Base-by-base conservation (phyloP, 2,113 vertebrate genomes). In the Ia io region DNA sequence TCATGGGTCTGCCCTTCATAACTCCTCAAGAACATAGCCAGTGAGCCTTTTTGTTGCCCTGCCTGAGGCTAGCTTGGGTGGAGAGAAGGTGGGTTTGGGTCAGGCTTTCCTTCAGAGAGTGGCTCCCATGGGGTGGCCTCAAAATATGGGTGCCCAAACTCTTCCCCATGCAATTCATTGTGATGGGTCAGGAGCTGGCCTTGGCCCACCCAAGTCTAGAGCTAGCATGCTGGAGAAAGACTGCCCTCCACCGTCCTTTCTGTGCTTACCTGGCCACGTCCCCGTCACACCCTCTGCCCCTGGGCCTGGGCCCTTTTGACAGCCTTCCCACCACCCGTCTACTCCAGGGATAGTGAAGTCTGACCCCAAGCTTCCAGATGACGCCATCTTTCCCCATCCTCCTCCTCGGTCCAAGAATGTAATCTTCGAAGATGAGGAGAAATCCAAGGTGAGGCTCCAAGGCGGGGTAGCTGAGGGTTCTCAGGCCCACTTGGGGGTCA, bases 371-470 rank as follows among this genome's bases (percentile, higher is more conserved):
- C 98, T 99, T 96, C 99, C 99, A 0, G 98, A 99, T 0, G 99
- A 99, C 0, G 98, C 98, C 53, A 95, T 98, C 93, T 98, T 99
- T 37, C 98, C 98, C 0, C 98, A 98, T 0, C 99, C 99, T 49
- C 98, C 99, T 17, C 98, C 99, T 25, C 98, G 99, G 95, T 98
- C 98, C 69, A 99, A 99, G 98, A 99, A 98, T 83, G 98, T 99
- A 28, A 98, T 99, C 93, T 99, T 99, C 98, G 99, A 99, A 94
- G 99, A 99, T 71, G 99, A 99, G 96, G 99, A 99, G 96, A 99
- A 99, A 93, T 99, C 99, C 73, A 99, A 99, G 99, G 99, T 99
- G 97, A 98, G 91, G 79, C n/a, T 37, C 40, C 76, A 11, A n/a
- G 44, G 40, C 25, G 17, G 28, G 25, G 20, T 12, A 13, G 30